A percentile compares a stretch with the other conserved stretches of the same genome.
phyloP scores from a whole-genome alignment of 2,113 vertebrate species.

The Sapayoa aenigma region DNA sequence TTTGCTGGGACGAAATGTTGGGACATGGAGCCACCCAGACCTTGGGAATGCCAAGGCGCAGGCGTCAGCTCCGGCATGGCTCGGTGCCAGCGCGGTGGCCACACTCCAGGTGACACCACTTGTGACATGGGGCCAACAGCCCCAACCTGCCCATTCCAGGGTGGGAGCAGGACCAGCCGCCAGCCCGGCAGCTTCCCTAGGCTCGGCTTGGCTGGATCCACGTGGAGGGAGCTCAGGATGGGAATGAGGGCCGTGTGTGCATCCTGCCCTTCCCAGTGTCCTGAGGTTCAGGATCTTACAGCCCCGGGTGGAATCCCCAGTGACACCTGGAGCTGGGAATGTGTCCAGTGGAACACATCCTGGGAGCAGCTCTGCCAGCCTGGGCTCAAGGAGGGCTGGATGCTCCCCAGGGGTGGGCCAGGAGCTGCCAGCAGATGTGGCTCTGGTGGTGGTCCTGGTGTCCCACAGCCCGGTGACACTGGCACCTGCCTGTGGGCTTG shows the following conservation, averaged over 20 bases:
- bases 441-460: not conserved
- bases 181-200: not conserved
- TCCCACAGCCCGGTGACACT: too few relatives aligned
- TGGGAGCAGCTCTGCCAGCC: too few relatives aligned
- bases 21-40: not conserved
- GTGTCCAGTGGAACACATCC: accelerated
- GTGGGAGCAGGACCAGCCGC: not conserved
- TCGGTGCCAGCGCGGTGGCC: accelerated
- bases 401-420: not conserved
- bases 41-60: not conserved
- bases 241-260: not conserved
- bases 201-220: not conserved
- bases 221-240: not conserved
- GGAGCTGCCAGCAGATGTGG: too few relatives aligned
- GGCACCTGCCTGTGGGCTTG: too few relatives aligned
- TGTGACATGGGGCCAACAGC: not conserved
- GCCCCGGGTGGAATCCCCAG: not conserved
- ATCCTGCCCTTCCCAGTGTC: too few relatives aligned
- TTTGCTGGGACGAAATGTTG: accelerated
- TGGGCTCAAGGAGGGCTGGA: not conserved
- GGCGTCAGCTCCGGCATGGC: not conserved
- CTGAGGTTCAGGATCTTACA: not conserved
- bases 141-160: not conserved
- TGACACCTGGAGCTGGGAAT: not conserved
- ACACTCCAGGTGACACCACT: not conserved